Evolutionary conservation across 2,888 invertebrate species (phyloP).

Genomic region (Cheilosia variabilis): DNA sequence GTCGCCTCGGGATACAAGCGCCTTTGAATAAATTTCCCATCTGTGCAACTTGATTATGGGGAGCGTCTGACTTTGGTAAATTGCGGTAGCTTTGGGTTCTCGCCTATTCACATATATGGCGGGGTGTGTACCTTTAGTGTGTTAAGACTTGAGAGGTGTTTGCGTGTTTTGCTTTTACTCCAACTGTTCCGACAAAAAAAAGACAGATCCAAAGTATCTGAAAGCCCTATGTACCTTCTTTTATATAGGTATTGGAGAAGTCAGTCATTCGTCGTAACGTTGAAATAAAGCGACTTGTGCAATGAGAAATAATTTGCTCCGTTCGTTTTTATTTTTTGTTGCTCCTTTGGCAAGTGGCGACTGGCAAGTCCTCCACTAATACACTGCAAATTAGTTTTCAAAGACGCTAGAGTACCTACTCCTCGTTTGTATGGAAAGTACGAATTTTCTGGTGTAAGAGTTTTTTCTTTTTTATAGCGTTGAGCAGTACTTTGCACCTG

Average conservation of each 20-base stretch:
- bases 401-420: conserved; percentile 12
- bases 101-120: conserved; percentile 7
- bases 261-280: conserved; percentile 19
- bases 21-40: conserved; percentile 55
- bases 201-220: conserved; percentile 9
- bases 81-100: conserved; percentile 38
- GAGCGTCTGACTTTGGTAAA: conserved; percentile 50
- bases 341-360: not conserved
- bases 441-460: not conserved
- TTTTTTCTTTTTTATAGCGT: not conserved
- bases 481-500: conserved; percentile 45
- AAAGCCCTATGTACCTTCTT: conserved; percentile 34
- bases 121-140: conserved; percentile 20
- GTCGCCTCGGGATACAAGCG: conserved; percentile 6
- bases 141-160: conserved; percentile 11
- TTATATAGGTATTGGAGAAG: not conserved
- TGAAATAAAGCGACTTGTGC: conserved; percentile 48
- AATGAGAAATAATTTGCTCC: conserved; percentile 56
- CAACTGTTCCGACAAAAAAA: not conserved
- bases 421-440: conserved; percentile 1
- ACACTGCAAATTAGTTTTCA: conserved; percentile 51
- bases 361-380: not conserved
- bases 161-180: conserved; percentile 5
- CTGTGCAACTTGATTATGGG: conserved; percentile 40
- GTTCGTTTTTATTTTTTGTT: conserved; percentile 9